Conservation (phyloP, 2,797 vertebrate species). For the Clamator glandarius region DNA sequence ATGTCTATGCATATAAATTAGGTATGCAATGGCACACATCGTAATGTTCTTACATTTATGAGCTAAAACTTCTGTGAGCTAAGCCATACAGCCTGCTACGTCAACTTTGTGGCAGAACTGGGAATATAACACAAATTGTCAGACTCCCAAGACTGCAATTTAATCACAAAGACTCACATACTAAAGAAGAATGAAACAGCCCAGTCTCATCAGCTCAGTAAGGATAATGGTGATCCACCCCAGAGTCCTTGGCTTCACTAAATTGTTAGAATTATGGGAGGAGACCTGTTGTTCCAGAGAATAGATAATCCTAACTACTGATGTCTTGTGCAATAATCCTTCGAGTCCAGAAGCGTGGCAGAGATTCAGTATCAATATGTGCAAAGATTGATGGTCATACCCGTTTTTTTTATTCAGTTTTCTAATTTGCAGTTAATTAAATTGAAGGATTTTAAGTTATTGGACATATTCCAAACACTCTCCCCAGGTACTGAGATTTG, state of each 20-base stretch:
- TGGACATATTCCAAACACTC: background rate
- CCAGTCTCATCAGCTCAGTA: background rate
- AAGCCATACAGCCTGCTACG: background rate
- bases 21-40: background rate
- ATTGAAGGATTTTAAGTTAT: background rate
- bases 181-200: background rate
- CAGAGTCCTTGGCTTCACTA: background rate
- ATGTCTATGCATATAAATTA: conserved; percentile 25
- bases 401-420: background rate
- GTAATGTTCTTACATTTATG: background rate
- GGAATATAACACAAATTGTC: conserved; percentile 5
- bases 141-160: background rate
- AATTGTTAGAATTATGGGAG: background rate
- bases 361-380: background rate
- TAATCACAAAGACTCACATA: background rate
- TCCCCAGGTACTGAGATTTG: background rate
- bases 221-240: background rate
- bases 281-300: background rate
- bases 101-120: background rate
- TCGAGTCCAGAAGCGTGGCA: background rate
- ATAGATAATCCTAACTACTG: background rate
- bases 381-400: background rate
- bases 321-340: background rate
- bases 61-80: background rate
- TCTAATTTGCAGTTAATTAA: background rate